Evolutionary conservation across 64 coral and sea anemone species (phyloP), one percentile per base, ranked within the genome.

Genomic region (Actinia tenebrosa): DNA sequence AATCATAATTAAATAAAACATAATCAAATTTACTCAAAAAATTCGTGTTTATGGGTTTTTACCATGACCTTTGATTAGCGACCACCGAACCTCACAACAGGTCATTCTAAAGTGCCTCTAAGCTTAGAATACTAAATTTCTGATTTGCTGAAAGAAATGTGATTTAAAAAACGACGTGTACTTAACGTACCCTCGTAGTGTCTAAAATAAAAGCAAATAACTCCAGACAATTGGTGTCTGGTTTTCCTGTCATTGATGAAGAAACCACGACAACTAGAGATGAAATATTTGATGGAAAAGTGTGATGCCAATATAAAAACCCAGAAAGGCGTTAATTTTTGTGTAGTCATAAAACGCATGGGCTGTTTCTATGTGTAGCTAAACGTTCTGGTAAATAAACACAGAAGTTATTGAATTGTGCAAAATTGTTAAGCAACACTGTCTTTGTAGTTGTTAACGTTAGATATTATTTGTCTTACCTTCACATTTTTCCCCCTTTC

Each of bases 401-500:
- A 66, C n/a, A 9, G n/a, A n/a, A 66, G 22, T 20, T 23, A 66
- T 6, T 66, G 19, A 6, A 66, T n/a, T 66, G 63, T 66, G n/a
- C n/a, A 23, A n/a, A 66, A n/a, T 16, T 61, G 60, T 66, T 66
- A 20, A 37, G 20, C 22, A 23, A 23, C 7, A 10, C 15, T n/a
- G 60, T 61, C 4, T 61, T 16, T 61, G 15, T 23, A 58, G 56
- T 11, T 11, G 56, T 58, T 3, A 66, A 66, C n/a, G 22, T 9
- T n/a, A n/a, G 20, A 66, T n/a, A 4, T 3, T 4, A 66, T 66
- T 66, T 23, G 14, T 50, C 84, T 50, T 94, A 94, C 93, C 88
- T 94, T 94, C 88, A 60, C 93, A 94, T 90, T 83, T 87, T 68
- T 91, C 89, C 45, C 93, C 93, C 55, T 94, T 94, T 64, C 84